A percentile compares a stretch with the other conserved stretches of the same genome.
Evolutionary conservation across 2,113 vertebrate genomes (phyloP).

Genomic region (Eonycteris spelaea): DNA sequence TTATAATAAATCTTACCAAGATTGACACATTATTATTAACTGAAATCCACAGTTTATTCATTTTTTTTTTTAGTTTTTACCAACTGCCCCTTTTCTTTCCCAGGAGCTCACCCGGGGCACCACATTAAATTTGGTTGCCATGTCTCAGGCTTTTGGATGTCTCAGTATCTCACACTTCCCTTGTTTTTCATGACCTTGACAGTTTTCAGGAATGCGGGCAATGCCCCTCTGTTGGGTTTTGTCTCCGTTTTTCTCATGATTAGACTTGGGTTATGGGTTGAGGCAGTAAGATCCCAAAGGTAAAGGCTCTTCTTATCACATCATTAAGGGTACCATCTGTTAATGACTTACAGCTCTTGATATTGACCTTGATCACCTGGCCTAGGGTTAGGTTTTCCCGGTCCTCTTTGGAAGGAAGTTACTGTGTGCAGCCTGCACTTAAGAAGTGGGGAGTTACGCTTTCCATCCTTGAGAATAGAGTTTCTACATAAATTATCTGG

Average conservation of each 20-base stretch:
- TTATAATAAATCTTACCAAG: background rate
- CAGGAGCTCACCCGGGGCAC: background rate
- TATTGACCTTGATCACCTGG: background rate
- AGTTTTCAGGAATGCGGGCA: background rate
- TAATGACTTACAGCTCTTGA: background rate
- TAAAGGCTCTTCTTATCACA: background rate
- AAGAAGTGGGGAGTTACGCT: background rate
- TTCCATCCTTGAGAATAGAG: too few species aligned
- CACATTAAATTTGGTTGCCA: background rate
- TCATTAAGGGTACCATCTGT: background rate
- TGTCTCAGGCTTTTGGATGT: background rate
- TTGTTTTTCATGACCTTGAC: background rate
- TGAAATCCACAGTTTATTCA: background rate
- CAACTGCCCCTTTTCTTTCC: background rate
- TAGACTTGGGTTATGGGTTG: background rate
- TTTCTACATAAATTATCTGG: background rate
- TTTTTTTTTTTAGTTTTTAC: background rate
- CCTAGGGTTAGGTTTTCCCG: background rate
- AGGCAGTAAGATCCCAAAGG: background rate
- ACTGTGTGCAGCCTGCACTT: background rate
- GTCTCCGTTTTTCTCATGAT: background rate
- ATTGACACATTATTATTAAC: background rate
- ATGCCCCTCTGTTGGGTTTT: background rate
- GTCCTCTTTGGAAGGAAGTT: background rate
- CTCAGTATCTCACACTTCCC: background rate